A percentile compares a stretch with the other conserved stretches of the same genome.
Evolutionary conservation across 2,113 vertebrate genomes (phyloP).

Genomic region (Datnioides undecimradiatus): DNA sequence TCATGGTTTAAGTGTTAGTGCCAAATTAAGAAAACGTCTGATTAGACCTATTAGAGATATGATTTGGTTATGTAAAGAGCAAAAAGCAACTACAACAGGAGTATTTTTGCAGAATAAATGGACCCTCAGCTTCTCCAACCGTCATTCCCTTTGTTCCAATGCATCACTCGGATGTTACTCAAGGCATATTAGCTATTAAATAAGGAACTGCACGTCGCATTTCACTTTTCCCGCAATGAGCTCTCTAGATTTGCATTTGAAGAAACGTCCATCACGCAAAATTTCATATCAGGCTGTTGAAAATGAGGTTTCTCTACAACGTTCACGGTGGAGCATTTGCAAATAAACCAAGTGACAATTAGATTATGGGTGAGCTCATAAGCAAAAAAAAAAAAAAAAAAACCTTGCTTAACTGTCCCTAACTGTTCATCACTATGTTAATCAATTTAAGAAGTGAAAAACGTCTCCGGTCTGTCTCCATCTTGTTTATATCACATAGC

Average conservation of each 20-base stretch:
- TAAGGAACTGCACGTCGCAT: not conserved
- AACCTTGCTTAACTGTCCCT: not conserved
- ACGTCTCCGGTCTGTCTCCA: conserved; percentile 14
- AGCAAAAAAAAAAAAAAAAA: no score
- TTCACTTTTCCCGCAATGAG: not conserved
- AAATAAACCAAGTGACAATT: conserved; percentile 16
- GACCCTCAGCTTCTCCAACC: no score
- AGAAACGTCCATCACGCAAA: not conserved
- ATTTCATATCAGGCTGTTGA: not conserved
- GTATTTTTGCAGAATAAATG: no score
- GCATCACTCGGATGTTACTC: not conserved
- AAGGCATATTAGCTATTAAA: not conserved
- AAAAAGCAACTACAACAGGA: no score
- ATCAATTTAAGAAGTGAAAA: conserved; percentile 40
- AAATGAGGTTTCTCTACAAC: not conserved
- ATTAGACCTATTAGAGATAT: no score
- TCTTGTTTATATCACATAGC: conserved; percentile 56
- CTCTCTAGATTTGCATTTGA: not conserved
- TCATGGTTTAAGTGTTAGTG: no score
- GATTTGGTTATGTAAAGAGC: no score
- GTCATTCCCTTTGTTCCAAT: not conserved
- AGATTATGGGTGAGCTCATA: not conserved
- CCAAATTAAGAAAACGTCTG: no score
- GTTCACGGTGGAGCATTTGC: not conserved
- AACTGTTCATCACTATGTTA: conserved; percentile 10